Percentiles rank a stretch among this genome's conserved stretches.
These are phyloP conservation scores for Drepanosiphum platanoidis DNA, from an alignment of 2,888 invertebrate species.

Conservation along the genomic window DNA sequence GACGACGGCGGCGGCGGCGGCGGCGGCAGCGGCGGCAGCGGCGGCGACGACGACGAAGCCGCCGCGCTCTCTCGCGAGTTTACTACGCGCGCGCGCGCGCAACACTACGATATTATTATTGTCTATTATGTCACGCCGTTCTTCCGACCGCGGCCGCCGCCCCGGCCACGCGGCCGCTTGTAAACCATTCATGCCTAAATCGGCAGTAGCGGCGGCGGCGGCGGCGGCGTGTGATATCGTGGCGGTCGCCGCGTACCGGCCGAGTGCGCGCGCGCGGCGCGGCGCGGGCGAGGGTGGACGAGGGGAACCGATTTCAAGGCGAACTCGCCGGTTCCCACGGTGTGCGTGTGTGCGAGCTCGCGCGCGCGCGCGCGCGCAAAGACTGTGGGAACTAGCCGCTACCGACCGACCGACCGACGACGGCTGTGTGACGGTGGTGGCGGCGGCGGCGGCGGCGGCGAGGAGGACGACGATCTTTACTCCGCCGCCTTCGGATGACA, in stretches of 20 bases:
- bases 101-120: too few relatives aligned
- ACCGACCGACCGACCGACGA: constrained; percentile 41
- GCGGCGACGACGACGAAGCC: too few relatives aligned
- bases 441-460: background rate
- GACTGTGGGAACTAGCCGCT: constrained; percentile 60
- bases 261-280: background rate
- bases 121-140: background rate
- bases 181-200: constrained; percentile 57
- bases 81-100: background rate
- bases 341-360: constrained; percentile 1
- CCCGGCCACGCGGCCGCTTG: background rate
- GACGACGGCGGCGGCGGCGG: constrained; percentile 1
- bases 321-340: constrained; percentile 62
- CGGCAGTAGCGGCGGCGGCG: background rate
- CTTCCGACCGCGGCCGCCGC: background rate
- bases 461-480: constrained; percentile 45
- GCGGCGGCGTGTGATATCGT: background rate
- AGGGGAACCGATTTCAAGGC: constrained; percentile 58
- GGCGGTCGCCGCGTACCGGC: background rate
- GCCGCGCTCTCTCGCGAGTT: constrained; percentile 47
- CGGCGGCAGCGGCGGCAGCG: too few relatives aligned
- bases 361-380: background rate
- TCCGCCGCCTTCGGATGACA: too few relatives aligned
- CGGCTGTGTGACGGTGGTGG: constrained; percentile 10
- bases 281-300: background rate